phyloP scores from a whole-genome alignment of 2,888 invertebrate species.

The Agrochola circellaris region DNA sequence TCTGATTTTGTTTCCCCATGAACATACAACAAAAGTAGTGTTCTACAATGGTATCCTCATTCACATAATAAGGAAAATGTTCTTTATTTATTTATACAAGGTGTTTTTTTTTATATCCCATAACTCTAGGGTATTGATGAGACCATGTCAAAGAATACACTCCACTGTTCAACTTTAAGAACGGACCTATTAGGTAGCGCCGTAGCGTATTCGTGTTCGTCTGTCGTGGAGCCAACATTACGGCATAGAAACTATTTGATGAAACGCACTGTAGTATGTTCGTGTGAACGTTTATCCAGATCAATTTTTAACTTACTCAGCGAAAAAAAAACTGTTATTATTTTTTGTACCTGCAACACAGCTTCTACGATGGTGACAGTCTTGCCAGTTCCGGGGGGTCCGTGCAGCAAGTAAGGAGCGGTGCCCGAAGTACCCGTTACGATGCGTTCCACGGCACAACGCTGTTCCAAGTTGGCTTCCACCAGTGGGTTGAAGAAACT shows the following conservation, averaged over 20 bases:
- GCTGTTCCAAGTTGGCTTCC: slow-evolving; percentile 75
- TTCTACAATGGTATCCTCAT: no score
- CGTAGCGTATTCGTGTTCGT: no score
- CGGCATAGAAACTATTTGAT: no score
- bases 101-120: no score
- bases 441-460: slow-evolving; percentile 88
- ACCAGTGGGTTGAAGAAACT: slow-evolving; percentile 79
- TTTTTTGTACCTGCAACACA: slow-evolving; percentile 76
- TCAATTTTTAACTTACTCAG: not conserved
- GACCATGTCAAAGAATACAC: no score
- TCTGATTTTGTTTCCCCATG: not conserved
- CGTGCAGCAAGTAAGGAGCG: slow-evolving; percentile 92
- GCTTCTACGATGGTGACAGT: slow-evolving; percentile 88
- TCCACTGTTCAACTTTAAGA: no score
- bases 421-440: slow-evolving; percentile 90
- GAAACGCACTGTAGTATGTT: no score
- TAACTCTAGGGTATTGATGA: no score
- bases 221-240: no score
- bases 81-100: no score
- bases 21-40: not conserved
- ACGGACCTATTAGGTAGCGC: no score
- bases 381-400: slow-evolving; percentile 92
- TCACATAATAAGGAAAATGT: no score
- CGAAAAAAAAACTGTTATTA: not conserved
- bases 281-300: not conserved